Evolutionary conservation across 2,113 vertebrate species (phyloP), one percentile per base, ranked within the genome.

Genomic region (Plestiodon gilberti): DNA sequence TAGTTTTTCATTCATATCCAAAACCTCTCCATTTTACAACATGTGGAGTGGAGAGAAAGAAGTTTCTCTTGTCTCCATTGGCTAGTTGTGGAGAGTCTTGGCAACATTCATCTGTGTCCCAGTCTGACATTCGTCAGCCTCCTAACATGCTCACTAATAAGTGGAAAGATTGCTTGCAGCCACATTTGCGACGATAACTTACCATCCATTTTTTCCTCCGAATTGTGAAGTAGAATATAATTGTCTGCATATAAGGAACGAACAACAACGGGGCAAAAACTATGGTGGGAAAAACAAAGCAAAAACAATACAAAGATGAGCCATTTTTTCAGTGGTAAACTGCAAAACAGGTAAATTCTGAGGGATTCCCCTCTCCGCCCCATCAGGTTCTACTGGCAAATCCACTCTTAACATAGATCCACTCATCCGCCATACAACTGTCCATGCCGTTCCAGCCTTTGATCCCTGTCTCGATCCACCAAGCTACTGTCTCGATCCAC

Each of bases 191-290:
- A n/a, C 48, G n/a, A 22, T 20, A 78, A 28, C 95, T 95, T 90
- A 95, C 95, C 92, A 92, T 4, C 94, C 94, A 95, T 83, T 93
- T 92, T 71, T 91, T 95, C 89, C 65, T 95, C 87, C 82, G 89
- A 90, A 95, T 40, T 7, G 8, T 0, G 2, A 75, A 94, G 82
- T 90, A 92, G 75, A 94, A 55, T 77, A 82, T 67, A 8, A 89
- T 86, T 17, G 94, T 2, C 81, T 94, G 94, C 84, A 94, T 89
- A 91, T 93, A 95, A 23, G 89, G 71, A 13, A 94, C 0, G 0
- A 95, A 9, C 6, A 90, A 91, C 0, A 95, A 55, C 0, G 95
- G 95, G 1, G 93, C 95, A 85, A 95, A 30, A 10, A 94, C 93
- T 95, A 85, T 18, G 43, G 64, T 65, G 88, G 81, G 0, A 1